Evolutionary conservation across 1,140 invertebrate species (phyloP), one percentile per base, ranked within the genome.

Genomic region (Polypedilum pembai): DNA sequence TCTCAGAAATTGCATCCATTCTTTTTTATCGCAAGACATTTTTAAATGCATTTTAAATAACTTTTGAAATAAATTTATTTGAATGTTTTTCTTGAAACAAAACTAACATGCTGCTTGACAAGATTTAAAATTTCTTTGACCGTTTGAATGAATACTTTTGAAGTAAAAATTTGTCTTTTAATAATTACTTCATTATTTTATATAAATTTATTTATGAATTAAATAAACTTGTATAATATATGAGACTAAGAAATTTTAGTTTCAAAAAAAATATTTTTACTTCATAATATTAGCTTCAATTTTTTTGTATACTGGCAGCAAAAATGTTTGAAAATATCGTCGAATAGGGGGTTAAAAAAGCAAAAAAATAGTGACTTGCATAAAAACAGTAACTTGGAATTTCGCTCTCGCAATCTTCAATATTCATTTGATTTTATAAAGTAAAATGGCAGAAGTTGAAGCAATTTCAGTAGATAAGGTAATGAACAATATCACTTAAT

Each of bases 381-480:
- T 33, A 33, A 33, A 76, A 2, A 86, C 76, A 40, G 84, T 78
- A 74, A 78, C 78, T 7, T 85, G 85, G 74, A 81, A 76, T 41
- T 83, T 84, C 65, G 12, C n/a, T 15, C 45, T 56, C 45, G 5
- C 24, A 33, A 33, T 33, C n/a, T 33, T 33, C 24, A 33, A 33
- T 56, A 15, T 56, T 56, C 3, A 56, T 4, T 56, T n/a, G n/a
- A 56, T 56, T n/a, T 56, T n/a, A 15, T 56, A 21, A 69, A n/a
- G 17, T 3, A 81, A 79, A 82, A 90, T 90, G 89, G 88, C 90
- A 83, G 88, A 89, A 80, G 88, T 91, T 79, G 88, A 90, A 76
- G 85, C 90, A 76, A 83, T 87, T 78, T 79, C 91, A 56, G 85
- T 87, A 7, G 90, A 92, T 79, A 91, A 90, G 84, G 90, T 90